Base-by-base conservation (phyloP, 2,888 invertebrate genomes). In the Nezara viridula region DNA sequence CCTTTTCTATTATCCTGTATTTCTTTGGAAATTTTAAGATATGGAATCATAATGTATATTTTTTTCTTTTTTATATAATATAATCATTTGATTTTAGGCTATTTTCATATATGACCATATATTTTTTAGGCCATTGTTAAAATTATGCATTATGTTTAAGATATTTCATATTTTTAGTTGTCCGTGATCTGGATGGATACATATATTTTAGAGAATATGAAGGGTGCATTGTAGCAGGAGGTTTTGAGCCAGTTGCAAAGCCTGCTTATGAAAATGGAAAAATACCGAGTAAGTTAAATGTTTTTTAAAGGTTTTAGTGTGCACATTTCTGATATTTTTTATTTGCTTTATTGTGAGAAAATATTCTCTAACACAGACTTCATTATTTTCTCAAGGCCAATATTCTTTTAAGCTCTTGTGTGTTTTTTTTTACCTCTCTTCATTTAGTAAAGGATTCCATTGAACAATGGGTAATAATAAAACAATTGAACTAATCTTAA, bases 221-320 rank as follows among this genome's bases (percentile, higher is more conserved):
- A 91, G 98, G 98, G 0, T 95, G 97, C 90, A 94, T 98, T 47
- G 93, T 98, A 89, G 97, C 97, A 6, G 98, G 98, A 21, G 98
- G 98, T 12, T 98, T 98, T 93, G 98, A 98, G 92, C 96, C 97
- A 0, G 94, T 96, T 88, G 98, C 98, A 0, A 98, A 98, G 92
- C 97, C 98, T 49, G 96, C 97, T 0, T 97, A 96, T 92, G 97
- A 97, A 92, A 96, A 97, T 92, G 95, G 95, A 88, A 92, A 93
- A 90, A 94, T 95, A 91, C 96, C 95, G 90, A 93, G 95, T 94
- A 92, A 89, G 90, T 55, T 52, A 12, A 44, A 44, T 44, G 44
- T 44, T 10, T 32, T 49, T 86, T 50, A 9, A n/a, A 55, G 10
- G 24, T 37, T 32, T 40, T 16, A 5, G 0, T 40, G 3, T 24